phyloP scores from a whole-genome alignment of 1,140 invertebrate genomes.

The Latrodectus geometricus region DNA sequence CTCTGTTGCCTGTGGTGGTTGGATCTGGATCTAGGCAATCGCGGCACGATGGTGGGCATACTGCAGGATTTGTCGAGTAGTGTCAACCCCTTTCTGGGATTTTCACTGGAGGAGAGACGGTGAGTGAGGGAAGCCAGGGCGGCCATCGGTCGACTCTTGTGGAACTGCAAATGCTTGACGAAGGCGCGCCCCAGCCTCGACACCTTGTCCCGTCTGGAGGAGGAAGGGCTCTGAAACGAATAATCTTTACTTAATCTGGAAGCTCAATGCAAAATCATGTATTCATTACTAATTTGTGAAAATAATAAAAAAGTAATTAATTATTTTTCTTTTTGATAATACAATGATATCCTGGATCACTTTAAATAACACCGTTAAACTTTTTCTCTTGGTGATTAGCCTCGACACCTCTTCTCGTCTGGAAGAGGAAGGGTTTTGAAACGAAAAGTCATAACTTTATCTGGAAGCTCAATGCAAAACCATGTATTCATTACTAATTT shows the following conservation, averaged over 20 bases:
- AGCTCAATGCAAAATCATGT: no score
- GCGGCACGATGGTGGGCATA: slow-evolving; percentile 39
- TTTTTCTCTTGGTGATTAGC: not conserved
- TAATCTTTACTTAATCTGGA: no score
- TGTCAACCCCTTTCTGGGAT: slow-evolving; percentile 47
- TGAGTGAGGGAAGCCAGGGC: slow-evolving; percentile 55
- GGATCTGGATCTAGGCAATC: slow-evolving; percentile 44
- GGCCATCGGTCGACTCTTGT: slow-evolving; percentile 56
- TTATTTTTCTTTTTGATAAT: no score
- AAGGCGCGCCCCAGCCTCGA: slow-evolving; percentile 52
- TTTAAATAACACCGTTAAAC: no score
- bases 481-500: no score
- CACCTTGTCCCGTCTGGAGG: slow-evolving; percentile 43
- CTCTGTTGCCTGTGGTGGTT: slow-evolving; percentile 64
- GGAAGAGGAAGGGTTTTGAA: slow-evolving; percentile 10
- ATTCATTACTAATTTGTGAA: no score
- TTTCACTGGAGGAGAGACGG: slow-evolving; percentile 31
- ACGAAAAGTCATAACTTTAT: no score
- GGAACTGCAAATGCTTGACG: slow-evolving; percentile 54
- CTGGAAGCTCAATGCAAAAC: no score
- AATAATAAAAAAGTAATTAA: no score
- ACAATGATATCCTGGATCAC: no score
- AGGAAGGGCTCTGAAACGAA: not conserved
- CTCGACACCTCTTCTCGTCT: slow-evolving; percentile 40
- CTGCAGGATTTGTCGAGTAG: slow-evolving; percentile 54